These are phyloP conservation scores for Vanacampus margaritifer DNA, from an alignment of 2,113 vertebrate genomes.

Conservation along the genomic window DNA sequence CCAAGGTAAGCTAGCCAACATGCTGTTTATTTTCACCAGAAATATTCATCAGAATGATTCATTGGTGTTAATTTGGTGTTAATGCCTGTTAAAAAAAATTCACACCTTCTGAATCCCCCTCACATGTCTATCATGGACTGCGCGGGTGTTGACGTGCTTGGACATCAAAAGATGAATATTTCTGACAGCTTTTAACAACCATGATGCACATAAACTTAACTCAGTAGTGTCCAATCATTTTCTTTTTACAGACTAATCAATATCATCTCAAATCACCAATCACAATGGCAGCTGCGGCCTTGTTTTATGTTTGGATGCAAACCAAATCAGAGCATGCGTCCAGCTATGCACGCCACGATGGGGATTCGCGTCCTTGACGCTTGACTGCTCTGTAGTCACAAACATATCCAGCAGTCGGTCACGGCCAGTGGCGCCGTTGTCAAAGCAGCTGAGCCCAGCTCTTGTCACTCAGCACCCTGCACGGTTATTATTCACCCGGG, in stretches of 20 bases:
- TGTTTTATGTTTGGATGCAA: not conserved
- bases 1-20: not conserved
- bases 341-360: slow-evolving; percentile 29
- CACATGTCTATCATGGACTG: not conserved
- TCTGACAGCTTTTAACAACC: not conserved
- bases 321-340: not conserved
- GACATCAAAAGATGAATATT: not conserved
- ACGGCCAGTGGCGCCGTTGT: slow-evolving; percentile 23
- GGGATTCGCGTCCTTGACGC: slow-evolving; percentile 46
- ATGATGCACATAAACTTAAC: not conserved
- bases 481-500: slow-evolving; percentile 39
- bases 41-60: not conserved
- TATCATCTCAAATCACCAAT: not conserved
- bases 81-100: not conserved
- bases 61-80: not conserved
- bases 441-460: slow-evolving; percentile 22
- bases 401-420: slow-evolving; percentile 38
- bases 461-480: slow-evolving; percentile 24
- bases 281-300: not conserved
- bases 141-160: not conserved
- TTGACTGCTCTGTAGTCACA: slow-evolving; percentile 37
- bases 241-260: not conserved
- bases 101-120: not conserved
- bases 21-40: not conserved
- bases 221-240: not conserved